Percentiles rank a stretch among this genome's conserved stretches.
Evolutionary conservation across 2,797 vertebrate genomes (phyloP).

Genomic region (Danio choprae): DNA sequence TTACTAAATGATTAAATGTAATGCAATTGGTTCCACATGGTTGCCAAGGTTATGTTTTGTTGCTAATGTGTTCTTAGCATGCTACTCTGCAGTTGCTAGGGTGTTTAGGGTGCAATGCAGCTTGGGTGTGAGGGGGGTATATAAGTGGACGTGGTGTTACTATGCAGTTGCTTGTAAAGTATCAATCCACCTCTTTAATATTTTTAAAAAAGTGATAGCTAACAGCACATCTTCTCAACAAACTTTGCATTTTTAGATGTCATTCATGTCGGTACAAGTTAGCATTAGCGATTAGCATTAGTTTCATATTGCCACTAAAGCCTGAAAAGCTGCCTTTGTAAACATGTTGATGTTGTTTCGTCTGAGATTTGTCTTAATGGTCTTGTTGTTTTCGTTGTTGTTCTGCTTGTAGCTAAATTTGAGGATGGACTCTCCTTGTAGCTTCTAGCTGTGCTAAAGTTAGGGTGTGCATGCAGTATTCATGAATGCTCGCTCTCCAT

Average conservation of each 20-base stretch:
- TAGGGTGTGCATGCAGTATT: constrained; percentile 55
- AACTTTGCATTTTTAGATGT: neutral
- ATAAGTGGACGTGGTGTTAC: too few species aligned
- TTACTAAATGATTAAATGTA: too few species aligned
- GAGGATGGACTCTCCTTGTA: constrained; percentile 16
- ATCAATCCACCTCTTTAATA: neutral
- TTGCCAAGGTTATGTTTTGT: neutral
- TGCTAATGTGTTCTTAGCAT: neutral
- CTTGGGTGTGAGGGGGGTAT: too few species aligned
- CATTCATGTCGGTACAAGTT: neutral
- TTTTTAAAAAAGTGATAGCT: neutral
- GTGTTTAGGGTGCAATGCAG: neutral
- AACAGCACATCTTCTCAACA: neutral
- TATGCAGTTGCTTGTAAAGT: neutral
- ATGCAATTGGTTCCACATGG: neutral
- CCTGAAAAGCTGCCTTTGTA: neutral
- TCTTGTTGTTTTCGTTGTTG: constrained; percentile 11
- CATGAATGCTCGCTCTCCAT: constrained; percentile 64
- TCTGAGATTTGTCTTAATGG: neutral
- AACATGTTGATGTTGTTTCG: neutral
- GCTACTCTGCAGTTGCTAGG: neutral
- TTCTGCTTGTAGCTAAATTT: constrained; percentile 19
- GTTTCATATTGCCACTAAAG: neutral
- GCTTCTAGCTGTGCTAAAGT: constrained; percentile 51
- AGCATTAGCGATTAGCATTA: neutral